These are phyloP conservation scores for Geotrypetes seraphini DNA, from an alignment of 2,797 vertebrate species.

Conservation along the genomic window DNA sequence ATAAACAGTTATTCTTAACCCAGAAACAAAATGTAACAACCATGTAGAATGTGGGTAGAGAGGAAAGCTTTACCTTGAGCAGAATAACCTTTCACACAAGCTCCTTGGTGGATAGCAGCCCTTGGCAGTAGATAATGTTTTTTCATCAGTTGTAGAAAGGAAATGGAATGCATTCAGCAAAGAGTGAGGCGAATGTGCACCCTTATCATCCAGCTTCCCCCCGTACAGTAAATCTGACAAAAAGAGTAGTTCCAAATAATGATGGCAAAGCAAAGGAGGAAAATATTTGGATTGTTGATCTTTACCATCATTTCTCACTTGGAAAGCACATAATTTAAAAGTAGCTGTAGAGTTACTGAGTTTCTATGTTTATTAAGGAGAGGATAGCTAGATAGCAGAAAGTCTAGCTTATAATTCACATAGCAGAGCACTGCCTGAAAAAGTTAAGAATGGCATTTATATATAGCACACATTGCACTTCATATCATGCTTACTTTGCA, in stretches of 20 bases:
- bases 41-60: too few species aligned
- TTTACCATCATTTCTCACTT: neutral
- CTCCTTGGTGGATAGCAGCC: too few species aligned
- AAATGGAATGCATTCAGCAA: neutral
- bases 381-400: rapidly evolving
- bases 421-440: neutral
- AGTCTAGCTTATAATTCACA: neutral
- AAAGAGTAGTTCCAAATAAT: neutral
- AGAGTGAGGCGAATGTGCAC: neutral
- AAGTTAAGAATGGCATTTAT: neutral
- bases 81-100: too few species aligned
- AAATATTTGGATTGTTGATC: neutral
- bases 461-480: too few species aligned
- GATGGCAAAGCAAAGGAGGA: neutral
- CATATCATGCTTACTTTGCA: too few species aligned
- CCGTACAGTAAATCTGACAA: neutral
- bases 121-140: neutral
- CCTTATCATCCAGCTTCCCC: neutral
- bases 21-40: too few species aligned
- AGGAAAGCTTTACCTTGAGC: too few species aligned
- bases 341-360: neutral
- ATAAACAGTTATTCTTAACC: too few species aligned
- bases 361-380: neutral
- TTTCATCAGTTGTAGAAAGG: neutral
- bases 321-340: neutral